A percentile compares a stretch with the other conserved stretches of the same genome.
Evolutionary conservation across 2,113 vertebrate genomes (phyloP).

Genomic region (Chloebia gouldiae): DNA sequence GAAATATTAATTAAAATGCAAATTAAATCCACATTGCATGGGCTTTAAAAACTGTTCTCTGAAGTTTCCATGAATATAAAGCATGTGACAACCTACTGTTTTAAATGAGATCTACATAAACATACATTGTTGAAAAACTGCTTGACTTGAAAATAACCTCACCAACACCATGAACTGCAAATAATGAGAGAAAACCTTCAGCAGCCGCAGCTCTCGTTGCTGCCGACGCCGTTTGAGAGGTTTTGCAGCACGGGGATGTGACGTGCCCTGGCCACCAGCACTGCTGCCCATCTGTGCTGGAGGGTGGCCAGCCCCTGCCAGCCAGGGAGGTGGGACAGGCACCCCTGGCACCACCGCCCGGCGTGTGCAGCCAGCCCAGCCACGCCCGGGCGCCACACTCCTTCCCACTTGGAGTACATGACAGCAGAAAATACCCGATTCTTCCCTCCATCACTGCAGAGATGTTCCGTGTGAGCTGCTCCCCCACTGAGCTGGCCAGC

Average conservation of each 20-base stretch:
- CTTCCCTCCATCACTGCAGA: background rate
- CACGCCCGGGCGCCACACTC: rapidly evolving
- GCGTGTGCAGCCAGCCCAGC: background rate
- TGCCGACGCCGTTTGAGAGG: background rate
- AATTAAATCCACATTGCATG: slow-evolving; percentile 64
- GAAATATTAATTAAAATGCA: slow-evolving; percentile 79
- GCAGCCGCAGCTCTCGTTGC: background rate
- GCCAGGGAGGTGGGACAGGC: background rate
- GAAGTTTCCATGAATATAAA: slow-evolving; percentile 68
- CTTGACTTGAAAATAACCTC: slow-evolving; percentile 57
- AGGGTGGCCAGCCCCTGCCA: background rate
- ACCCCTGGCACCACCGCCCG: rapidly evolving
- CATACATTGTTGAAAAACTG: slow-evolving; percentile 28
- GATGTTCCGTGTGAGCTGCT: background rate
- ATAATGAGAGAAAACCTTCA: background rate
- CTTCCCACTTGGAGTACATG: background rate
- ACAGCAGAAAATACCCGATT: background rate
- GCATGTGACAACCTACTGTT: slow-evolving; percentile 49
- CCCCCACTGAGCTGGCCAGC: background rate
- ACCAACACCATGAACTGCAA: background rate
- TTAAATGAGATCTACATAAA: slow-evolving; percentile 26
- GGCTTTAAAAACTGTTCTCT: slow-evolving; percentile 59
- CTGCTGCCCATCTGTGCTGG: slow-evolving; percentile 1
- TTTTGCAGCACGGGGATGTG: rapidly evolving
- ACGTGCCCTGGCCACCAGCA: background rate